These are phyloP conservation scores for Nomada fucata DNA, from an alignment of 2,888 invertebrate genomes.

Conservation along the genomic window DNA sequence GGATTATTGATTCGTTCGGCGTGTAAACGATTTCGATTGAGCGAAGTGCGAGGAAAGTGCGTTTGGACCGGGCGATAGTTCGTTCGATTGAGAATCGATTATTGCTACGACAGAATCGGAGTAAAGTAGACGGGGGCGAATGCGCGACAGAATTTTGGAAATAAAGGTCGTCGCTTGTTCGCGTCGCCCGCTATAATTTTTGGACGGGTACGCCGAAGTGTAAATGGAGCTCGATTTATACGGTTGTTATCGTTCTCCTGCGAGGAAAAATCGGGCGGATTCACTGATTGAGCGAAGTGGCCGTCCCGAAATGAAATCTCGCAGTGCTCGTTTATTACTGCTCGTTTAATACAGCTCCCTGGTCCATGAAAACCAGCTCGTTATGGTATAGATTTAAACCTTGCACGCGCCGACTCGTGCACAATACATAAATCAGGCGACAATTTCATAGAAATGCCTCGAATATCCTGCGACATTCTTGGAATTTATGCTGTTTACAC, in stretches of 20 bases:
- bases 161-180: no score
- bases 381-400: neutral
- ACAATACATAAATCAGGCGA: neutral
- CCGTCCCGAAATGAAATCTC: constrained; percentile 1
- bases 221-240: no score
- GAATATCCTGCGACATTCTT: neutral
- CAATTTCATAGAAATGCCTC: neutral
- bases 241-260: neutral
- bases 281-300: neutral
- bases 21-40: no score
- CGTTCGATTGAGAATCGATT: no score
- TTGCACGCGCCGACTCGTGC: neutral
- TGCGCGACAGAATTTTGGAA: no score
- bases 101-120: no score
- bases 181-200: no score
- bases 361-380: neutral
- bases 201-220: no score
- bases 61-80: no score
- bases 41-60: no score
- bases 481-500: neutral
- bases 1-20: no score
- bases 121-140: no score
- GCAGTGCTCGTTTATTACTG: neutral
- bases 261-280: neutral
- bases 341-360: neutral